These are phyloP conservation scores for Chaetura pelagica DNA, from an alignment of 2,113 vertebrate species.

Conservation along the genomic window DNA sequence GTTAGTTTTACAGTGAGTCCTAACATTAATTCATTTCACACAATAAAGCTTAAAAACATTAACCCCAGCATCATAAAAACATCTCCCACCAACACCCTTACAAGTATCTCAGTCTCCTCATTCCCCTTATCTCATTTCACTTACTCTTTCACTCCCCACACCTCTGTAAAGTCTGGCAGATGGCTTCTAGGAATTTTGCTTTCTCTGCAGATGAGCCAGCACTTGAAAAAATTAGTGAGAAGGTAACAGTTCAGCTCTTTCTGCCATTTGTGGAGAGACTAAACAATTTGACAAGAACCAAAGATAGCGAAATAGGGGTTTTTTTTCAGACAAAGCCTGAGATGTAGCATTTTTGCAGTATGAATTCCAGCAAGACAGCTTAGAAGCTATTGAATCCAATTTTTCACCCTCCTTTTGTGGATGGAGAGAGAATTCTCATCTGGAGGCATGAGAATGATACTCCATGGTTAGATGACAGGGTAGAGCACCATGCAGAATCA, in stretches of 20 bases:
- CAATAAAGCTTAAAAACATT: not conserved
- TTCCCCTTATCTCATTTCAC: not conserved
- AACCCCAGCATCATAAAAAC: not conserved
- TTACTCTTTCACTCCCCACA: not conserved
- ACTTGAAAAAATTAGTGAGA: not conserved
- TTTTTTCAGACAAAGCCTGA: not conserved
- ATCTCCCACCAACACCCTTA: not conserved
- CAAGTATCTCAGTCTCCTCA: not conserved
- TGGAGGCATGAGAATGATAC: not conserved
- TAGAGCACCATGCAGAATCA: not conserved
- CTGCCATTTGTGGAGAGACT: not conserved
- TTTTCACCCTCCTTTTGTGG: not conserved
- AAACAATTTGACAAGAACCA: not conserved
- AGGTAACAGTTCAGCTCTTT: not conserved
- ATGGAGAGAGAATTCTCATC: not conserved
- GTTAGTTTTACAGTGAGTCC: not conserved
- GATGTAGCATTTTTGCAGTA: not conserved
- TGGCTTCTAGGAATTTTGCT: not conserved
- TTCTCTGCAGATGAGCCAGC: not conserved
- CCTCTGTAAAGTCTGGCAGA: not conserved
- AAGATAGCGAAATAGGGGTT: not conserved
- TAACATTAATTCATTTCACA: not conserved
- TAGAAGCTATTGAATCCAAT: not conserved
- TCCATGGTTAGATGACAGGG: not conserved
- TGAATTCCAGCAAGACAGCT: accelerated